phyloP scores from a whole-genome alignment of 2,888 invertebrate species.

The Eurytoma californica region DNA sequence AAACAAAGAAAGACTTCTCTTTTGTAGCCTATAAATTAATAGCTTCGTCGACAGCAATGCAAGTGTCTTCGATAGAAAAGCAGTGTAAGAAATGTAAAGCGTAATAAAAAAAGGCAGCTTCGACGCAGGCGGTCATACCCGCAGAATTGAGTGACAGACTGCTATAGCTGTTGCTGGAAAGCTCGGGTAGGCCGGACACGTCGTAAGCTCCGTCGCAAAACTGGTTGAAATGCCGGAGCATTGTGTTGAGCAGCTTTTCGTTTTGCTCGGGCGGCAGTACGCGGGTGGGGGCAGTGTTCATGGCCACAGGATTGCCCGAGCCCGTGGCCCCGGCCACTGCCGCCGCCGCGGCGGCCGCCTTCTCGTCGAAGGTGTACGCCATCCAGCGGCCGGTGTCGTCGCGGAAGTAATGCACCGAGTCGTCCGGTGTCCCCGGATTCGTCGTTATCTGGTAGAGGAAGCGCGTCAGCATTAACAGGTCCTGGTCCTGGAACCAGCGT shows the following conservation, averaged over 20 bases:
- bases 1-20: too few species aligned
- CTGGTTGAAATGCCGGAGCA: slow-evolving; percentile 67
- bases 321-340: slow-evolving; percentile 60
- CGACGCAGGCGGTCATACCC: slow-evolving; percentile 16
- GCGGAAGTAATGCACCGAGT: slow-evolving; percentile 90
- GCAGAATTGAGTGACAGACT: slow-evolving; percentile 76
- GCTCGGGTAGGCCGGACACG: slow-evolving; percentile 72
- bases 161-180: slow-evolving; percentile 76
- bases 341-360: slow-evolving; percentile 77
- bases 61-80: too few species aligned
- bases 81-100: too few species aligned
- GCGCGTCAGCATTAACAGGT: slow-evolving; percentile 59
- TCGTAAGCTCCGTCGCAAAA: slow-evolving; percentile 69
- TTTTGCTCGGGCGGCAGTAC: slow-evolving; percentile 64
- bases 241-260: slow-evolving; percentile 69
- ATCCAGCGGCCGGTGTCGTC: slow-evolving; percentile 92
- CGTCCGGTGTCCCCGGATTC: slow-evolving; percentile 83
- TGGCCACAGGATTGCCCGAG: not conserved
- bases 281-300: slow-evolving; percentile 74
- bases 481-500: slow-evolving; percentile 55
- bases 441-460: slow-evolving; percentile 82
- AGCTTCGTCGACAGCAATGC: too few species aligned
- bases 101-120: too few species aligned
- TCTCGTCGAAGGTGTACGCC: slow-evolving; percentile 90
- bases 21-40: too few species aligned